Conservation (phyloP, 2,113 vertebrate species). For the Thymallus thymallus region DNA sequence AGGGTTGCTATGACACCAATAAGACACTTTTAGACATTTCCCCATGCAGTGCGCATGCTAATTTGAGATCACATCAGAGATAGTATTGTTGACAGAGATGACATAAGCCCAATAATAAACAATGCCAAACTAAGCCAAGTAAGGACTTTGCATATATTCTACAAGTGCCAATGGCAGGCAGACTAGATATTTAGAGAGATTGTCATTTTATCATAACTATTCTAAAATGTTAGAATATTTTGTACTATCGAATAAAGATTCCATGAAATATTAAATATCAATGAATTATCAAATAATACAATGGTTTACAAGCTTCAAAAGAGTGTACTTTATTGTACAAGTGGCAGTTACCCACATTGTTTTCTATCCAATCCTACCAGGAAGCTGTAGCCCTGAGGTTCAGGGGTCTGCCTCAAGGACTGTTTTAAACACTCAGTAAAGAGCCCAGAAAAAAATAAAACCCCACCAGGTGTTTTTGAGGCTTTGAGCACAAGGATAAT, state of each 20-base stretch:
- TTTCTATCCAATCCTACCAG: conserved; percentile 39
- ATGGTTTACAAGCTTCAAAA: not conserved
- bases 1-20: conserved; percentile 87
- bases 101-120: conserved; percentile 51
- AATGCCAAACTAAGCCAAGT: conserved; percentile 1
- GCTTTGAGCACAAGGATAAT: conserved; percentile 31
- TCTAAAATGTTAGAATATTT: not conserved
- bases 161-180: not conserved
- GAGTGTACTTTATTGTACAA: not conserved
- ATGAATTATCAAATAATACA: not conserved
- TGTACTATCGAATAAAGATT: not conserved
- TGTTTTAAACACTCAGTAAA: conserved; percentile 53
- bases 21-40: conserved; percentile 83
- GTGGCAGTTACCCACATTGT: conserved; percentile 13
- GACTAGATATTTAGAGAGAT: not conserved
- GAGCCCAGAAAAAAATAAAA: conserved; percentile 41
- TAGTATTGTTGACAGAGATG: conserved; percentile 64
- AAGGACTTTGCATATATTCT: not conserved
- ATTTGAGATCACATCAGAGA: conserved; percentile 65
- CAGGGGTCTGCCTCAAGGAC: conserved; percentile 37
- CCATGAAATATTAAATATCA: not conserved
- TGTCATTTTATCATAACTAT: not conserved
- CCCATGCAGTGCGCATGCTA: conserved; percentile 77
- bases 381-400: conserved; percentile 37
- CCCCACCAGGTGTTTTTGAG: conserved; percentile 61